Base-by-base conservation (phyloP, 2,113 vertebrate species). In the Capreolus pygargus region DNA sequence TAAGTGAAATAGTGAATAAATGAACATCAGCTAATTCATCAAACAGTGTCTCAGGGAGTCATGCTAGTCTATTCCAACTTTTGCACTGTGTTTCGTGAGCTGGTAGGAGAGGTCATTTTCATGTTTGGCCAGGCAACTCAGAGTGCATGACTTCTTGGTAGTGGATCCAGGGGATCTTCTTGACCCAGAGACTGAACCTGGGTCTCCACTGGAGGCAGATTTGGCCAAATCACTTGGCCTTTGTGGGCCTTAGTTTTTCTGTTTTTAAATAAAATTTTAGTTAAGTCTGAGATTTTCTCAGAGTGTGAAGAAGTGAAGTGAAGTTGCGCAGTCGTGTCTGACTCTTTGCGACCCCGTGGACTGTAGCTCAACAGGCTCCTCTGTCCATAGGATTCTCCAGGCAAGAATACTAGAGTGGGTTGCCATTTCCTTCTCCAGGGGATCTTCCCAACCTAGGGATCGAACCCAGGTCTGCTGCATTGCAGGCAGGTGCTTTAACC, bases 261-360 rank as follows among this genome's bases (percentile, higher is more conserved):
- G n/a, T 58, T 91, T 89, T 89, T 81, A 86, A 86, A 74, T 5
- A 94, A 28, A 45, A 28, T 25, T 88, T 90, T 57, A 43, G 15
- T 60, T 94, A 74, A 94, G 30, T 43, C 23, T 87, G 70, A 67
- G 6, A 47, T 79, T 45, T 86, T 28, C 33, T 52, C 36, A 67
- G 61, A 52, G 50, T 52, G 50, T 52, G 50, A 52, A 50, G 47
- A 52, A 52, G 50, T 52, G 50, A 52, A 47, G 50, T 14, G 14
- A 52, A 52, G 50, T 52, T 1, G 14, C 50, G 0, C 50, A 52
- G 50, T 16, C 0, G 50, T 52, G 14, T 52, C 50, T 52, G 50
- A 52, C 50, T 52, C 50, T 52, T 52, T 52, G 50, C 14, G 50
- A 16, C 50, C 14, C 50, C 4, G 14, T 52, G 50, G 14, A 52